Percentiles rank a stretch among this genome's conserved stretches.
These are phyloP conservation scores for Orcinus orca DNA, from an alignment of 2,113 vertebrate genomes.

Conservation along the genomic window DNA sequence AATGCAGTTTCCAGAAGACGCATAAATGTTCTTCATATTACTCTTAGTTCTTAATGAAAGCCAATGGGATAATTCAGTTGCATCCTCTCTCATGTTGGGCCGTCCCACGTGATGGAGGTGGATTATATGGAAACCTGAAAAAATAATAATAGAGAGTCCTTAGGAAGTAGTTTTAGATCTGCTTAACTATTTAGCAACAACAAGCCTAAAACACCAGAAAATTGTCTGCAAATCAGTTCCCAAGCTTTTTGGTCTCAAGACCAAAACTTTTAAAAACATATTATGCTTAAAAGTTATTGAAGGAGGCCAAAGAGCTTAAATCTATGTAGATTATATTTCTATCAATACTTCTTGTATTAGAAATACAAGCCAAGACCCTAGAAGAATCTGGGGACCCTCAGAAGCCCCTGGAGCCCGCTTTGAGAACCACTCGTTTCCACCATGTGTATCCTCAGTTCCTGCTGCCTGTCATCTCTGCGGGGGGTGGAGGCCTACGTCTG, in stretches of 20 bases:
- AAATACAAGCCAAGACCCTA: background rate
- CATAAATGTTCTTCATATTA: background rate
- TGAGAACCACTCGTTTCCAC: background rate
- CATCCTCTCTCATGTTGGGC: background rate
- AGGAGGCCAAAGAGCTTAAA: background rate
- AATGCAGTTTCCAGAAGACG: background rate
- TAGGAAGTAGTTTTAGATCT: background rate
- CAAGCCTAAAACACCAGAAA: background rate
- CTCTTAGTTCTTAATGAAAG: background rate
- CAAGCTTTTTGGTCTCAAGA: background rate
- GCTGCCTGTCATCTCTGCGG: background rate
- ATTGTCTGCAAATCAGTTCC: background rate
- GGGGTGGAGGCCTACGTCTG: background rate
- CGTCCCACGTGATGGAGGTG: background rate
- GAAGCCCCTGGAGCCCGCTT: background rate
- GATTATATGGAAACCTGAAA: background rate
- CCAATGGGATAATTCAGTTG: rapidly evolving
- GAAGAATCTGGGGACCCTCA: background rate
- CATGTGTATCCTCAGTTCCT: background rate
- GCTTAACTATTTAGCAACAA: background rate
- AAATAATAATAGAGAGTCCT: background rate
- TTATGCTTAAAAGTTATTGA: background rate
- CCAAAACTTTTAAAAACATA: background rate
- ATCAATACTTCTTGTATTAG: no score
- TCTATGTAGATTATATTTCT: background rate